These are phyloP conservation scores for Anorthoa munda DNA, from an alignment of 2,888 invertebrate species.

Conservation along the genomic window DNA sequence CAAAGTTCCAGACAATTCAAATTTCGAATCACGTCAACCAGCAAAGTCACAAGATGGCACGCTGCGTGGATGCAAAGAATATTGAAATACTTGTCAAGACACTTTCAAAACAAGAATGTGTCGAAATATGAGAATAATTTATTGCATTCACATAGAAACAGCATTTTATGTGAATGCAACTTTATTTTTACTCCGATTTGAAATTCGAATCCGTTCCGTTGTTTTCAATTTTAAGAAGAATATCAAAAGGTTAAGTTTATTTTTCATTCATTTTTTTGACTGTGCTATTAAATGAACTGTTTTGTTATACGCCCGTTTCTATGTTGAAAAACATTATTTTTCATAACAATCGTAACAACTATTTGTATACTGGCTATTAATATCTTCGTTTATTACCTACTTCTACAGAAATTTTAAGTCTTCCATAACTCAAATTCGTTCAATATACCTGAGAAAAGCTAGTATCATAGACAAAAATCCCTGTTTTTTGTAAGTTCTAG, in stretches of 20 bases:
- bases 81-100: constrained; percentile 26
- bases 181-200: neutral
- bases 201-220: neutral
- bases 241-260: too few species aligned
- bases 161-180: too few species aligned
- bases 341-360: neutral
- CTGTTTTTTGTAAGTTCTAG: neutral
- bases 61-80: neutral
- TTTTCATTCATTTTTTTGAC: too few species aligned
- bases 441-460: neutral
- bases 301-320: too few species aligned
- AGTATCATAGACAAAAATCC: neutral
- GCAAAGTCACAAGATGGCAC: neutral
- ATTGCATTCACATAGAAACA: constrained; percentile 8
- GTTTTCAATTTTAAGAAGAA: too few species aligned
- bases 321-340: neutral
- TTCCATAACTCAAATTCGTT: too few species aligned
- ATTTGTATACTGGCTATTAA: too few species aligned
- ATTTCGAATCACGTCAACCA: constrained; percentile 16
- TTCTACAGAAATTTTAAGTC: too few species aligned
- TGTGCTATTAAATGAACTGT: too few species aligned
- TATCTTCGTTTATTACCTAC: too few species aligned
- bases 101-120: constrained; percentile 29
- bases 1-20: neutral
- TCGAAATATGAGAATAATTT: neutral